A percentile compares a stretch with the other conserved stretches of the same genome.
Evolutionary conservation across 1,140 invertebrate genomes (phyloP).

Genomic region (Aleiodes sp.): DNA sequence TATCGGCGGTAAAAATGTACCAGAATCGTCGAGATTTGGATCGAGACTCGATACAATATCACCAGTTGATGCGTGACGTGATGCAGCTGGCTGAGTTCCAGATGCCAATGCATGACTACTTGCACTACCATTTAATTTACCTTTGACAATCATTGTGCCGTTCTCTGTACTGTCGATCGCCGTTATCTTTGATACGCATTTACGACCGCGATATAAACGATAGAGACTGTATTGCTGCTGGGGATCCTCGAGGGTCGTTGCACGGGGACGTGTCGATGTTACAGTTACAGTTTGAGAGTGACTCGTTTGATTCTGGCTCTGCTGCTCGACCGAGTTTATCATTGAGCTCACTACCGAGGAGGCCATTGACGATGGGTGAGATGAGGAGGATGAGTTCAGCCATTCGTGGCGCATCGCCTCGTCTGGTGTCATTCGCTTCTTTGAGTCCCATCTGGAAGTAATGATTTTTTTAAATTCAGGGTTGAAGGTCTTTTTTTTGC

Average conservation of each 20-base stretch:
- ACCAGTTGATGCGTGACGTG: slow-evolving; percentile 62
- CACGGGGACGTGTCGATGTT: slow-evolving; percentile 41
- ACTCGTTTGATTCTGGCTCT: slow-evolving; percentile 50
- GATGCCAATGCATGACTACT: slow-evolving; percentile 61
- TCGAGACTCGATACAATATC: slow-evolving; percentile 66
- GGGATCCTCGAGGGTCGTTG: slow-evolving; percentile 56
- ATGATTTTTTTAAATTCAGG: slow-evolving; percentile 14
- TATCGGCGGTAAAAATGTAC: slow-evolving; percentile 74
- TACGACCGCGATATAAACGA: slow-evolving; percentile 57
- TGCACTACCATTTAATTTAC: slow-evolving; percentile 62
- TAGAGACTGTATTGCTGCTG: slow-evolving; percentile 56
- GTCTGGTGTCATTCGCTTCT: slow-evolving; percentile 90
- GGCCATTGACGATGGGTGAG: slow-evolving; percentile 52
- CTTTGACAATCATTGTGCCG: slow-evolving; percentile 52
- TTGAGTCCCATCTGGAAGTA: slow-evolving; percentile 86
- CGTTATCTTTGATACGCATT: slow-evolving; percentile 56
- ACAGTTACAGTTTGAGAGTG: slow-evolving; percentile 51
- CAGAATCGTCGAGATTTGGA: slow-evolving; percentile 72
- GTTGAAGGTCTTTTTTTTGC: too few species aligned
- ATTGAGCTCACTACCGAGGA: slow-evolving; percentile 48
- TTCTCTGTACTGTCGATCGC: slow-evolving; percentile 51
- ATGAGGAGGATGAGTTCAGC: slow-evolving; percentile 63
- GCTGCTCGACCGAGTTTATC: slow-evolving; percentile 46
- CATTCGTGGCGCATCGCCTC: slow-evolving; percentile 86
- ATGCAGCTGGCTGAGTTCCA: slow-evolving; percentile 54